phyloP scores from a whole-genome alignment of 1,140 invertebrate genomes.

The Bombus breviceps region DNA sequence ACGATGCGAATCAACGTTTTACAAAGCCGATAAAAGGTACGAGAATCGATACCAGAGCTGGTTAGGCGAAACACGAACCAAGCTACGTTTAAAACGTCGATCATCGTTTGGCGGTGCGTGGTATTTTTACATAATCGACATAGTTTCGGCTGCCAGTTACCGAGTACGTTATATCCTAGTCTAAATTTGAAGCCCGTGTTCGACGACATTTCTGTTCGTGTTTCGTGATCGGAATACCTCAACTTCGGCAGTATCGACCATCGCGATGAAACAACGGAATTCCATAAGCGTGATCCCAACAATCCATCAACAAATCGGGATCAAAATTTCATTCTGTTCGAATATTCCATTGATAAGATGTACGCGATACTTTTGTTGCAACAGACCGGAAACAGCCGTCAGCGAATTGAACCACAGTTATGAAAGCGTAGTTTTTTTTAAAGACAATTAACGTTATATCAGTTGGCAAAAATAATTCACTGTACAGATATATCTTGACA shows the following conservation, averaged over 20 bases:
- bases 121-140: constrained; percentile 43
- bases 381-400: too few relatives aligned
- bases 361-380: too few relatives aligned
- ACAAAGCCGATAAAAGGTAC: not conserved
- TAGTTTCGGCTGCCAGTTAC: constrained; percentile 36
- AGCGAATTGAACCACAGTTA: too few relatives aligned
- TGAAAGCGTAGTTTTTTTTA: too few relatives aligned
- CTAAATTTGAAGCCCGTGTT: constrained; percentile 54
- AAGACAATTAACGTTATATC: too few relatives aligned
- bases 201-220: constrained; percentile 29
- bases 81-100: not conserved
- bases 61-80: not conserved
- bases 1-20: not conserved
- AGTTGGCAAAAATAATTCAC: too few relatives aligned
- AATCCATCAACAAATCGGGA: not conserved
- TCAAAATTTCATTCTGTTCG: not conserved
- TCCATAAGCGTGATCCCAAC: not conserved
- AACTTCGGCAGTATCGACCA: not conserved
- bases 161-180: constrained; percentile 35
- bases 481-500: too few relatives aligned
- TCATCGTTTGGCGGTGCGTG: not conserved
- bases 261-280: constrained; percentile 3
- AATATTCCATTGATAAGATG: too few relatives aligned
- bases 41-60: not conserved
- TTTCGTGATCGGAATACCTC: constrained; percentile 55